Percentiles rank a stretch among this genome's conserved stretches.
Conservation (phyloP, 2,888 invertebrate genomes). For the Hemaris fuciformis region DNA sequence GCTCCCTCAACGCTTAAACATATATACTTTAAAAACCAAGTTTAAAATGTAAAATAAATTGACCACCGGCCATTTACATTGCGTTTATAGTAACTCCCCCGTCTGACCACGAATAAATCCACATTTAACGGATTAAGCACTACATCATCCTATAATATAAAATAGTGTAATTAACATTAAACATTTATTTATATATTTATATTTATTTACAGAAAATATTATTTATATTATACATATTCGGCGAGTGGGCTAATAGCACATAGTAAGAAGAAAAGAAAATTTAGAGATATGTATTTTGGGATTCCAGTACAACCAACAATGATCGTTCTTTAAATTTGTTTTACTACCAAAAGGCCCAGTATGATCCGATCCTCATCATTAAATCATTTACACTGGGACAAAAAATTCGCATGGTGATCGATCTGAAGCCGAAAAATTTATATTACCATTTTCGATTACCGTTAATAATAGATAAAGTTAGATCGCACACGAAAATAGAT, state of each 20-base stretch:
- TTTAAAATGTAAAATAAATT: slow-evolving; percentile 7
- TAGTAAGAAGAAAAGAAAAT: too few species aligned
- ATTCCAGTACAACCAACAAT: too few species aligned
- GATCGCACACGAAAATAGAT: neutral
- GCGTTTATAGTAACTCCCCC: neutral
- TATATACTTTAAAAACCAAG: slow-evolving; percentile 1
- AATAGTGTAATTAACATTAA: neutral
- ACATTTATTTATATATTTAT: too few species aligned
- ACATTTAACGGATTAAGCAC: neutral
- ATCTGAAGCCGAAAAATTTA: neutral
- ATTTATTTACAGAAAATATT: too few species aligned
- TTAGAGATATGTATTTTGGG: too few species aligned
- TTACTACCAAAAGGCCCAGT: too few species aligned
- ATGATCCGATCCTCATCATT: too few species aligned
- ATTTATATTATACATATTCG: too few species aligned
- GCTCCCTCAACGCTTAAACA: neutral
- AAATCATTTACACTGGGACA: too few species aligned
- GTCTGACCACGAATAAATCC: neutral
- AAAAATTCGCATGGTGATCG: neutral
- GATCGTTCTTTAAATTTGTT: too few species aligned
- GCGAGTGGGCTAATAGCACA: too few species aligned
- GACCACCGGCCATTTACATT: neutral
- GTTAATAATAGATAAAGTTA: neutral
- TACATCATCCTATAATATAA: neutral
- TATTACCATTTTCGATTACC: neutral